Percentiles rank a stretch among this genome's conserved stretches.
Evolutionary conservation across 1,140 invertebrate genomes (phyloP).

Genomic region (Choristoneura fumiferana): DNA sequence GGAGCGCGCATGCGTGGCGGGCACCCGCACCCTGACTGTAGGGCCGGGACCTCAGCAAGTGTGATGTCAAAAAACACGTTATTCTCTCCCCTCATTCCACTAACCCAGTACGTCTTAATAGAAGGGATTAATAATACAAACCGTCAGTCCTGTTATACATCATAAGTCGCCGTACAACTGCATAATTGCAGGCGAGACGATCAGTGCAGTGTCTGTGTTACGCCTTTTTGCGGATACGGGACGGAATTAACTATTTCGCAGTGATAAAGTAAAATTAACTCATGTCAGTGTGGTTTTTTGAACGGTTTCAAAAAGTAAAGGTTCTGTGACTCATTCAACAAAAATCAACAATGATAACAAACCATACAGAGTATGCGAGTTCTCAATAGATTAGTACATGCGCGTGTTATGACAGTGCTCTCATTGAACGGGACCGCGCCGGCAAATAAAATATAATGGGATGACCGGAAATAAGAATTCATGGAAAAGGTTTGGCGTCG

Average conservation of each 20-base stretch:
- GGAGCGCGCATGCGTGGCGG: conserved; percentile 65
- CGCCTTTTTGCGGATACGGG: neutral
- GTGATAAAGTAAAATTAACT: conserved; percentile 14
- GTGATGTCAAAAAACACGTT: conserved; percentile 76
- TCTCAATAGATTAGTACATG: neutral
- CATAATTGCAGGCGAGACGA: neutral
- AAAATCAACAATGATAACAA: neutral
- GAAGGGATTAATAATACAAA: conserved; percentile 55
- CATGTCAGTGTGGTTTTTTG: neutral
- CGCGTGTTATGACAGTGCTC: neutral
- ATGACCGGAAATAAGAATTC: conserved; percentile 73
- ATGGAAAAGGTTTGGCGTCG: conserved; percentile 79
- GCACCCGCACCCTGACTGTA: conserved; percentile 65
- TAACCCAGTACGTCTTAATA: conserved; percentile 73
- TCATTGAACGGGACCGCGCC: conserved; percentile 18
- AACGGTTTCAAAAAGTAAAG: neutral
- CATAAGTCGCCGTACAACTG: neutral
- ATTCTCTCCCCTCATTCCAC: conserved; percentile 70
- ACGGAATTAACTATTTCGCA: neutral
- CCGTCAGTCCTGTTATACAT: conserved; percentile 39
- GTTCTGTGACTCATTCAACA: neutral
- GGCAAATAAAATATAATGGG: conserved; percentile 61
- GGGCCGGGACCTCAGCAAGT: conserved; percentile 64
- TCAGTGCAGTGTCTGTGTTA: conserved; percentile 13
- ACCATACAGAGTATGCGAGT: conserved; percentile 6